Evolutionary conservation across 2,888 invertebrate genomes (phyloP), one percentile per base, ranked within the genome.

Genomic region (Mesochorus sp.): DNA sequence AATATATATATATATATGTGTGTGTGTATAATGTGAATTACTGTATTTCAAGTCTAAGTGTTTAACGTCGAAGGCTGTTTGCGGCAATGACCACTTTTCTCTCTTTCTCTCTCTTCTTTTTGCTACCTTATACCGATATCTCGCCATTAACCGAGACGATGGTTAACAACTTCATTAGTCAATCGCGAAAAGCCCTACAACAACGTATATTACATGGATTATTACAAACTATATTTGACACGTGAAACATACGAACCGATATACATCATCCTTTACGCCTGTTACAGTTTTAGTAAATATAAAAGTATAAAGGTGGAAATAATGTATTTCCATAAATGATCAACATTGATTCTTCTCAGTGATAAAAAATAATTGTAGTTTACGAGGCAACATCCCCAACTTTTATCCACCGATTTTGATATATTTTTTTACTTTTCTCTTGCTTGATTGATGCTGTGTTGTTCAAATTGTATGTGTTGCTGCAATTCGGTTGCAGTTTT

Each of bases 91-190:
- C 64, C 57, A 76, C 55, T 24, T 39, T 47, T 34, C 37, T 39
- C 51, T 66, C 31, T 57, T 31, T 34, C 8, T 31, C 21, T 39
- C 21, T 61, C n/a, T 37, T 24, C 28, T 67, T 55, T 67, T 34
- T 37, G 12, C 64, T 53, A 57, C 61, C 49, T 66, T n/a, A n/a
- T 34, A 42, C 49, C 44, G 71, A 80, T 76, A 78, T 77, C 70
- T 57, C 44, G 47, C 42, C 34, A 14, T 39, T 73, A 79, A 75
- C 57, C 55, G 70, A 71, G 31, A 34, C 71, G 62, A 74, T 74
- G 79, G 51, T 44, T 76, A 82, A 82, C 77, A 73, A 81, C 80
- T 82, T 81, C 74, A 81, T 82, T 77, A 82, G 80, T 81, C 79
- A 80, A 78, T 78, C 51, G 68, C 59, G 77, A 68, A 78, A 76